Evolutionary conservation across 2,113 vertebrate genomes (phyloP), one percentile per base, ranked within the genome.

Genomic region (Zapornia atra): DNA sequence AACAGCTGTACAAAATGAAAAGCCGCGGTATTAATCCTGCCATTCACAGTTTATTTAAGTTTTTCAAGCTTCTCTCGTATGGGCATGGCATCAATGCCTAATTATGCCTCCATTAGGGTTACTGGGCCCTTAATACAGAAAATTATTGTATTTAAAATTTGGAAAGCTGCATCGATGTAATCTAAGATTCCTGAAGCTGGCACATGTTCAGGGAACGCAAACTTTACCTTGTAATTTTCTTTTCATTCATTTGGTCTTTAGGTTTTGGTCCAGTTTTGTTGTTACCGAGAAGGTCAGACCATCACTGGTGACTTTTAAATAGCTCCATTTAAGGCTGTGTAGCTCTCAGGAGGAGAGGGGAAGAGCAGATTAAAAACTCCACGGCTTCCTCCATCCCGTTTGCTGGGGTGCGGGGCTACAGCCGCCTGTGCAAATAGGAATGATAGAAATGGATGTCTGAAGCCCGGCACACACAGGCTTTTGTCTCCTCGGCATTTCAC

Each of bases 11-110:
- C 77, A 69, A 87, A 96, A 97, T 70, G 91, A 82, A 95, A 94
- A 92, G 88, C 94, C 72, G 66, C 1, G 24, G 92, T 85, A 94
- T 96, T 96, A 94, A 94, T 95, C 81, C 91, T 94, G 78, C 95
- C 96, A 89, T 95, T 97, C 86, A 94, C 83, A 89, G 94, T 95
- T 94, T 93, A 91, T 94, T 96, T 95, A 94, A 94, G 91, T 96
- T 96, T 96, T 96, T 81, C 88, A 85, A 82, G 83, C 92, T 93
- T 90, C 95, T 96, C 86, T 96, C 95, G 2, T 96, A 94, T 88
- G 95, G 96, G 72, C 88, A 92, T 92, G 64, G 95, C 88, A 96
- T 96, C 95, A 96, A 94, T 88, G 72, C 76, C 80, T 96, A 96
- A 94, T 96, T 97, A 95, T 95, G 80, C 76, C 57, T 92, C 64